Conservation (phyloP, 2,888 invertebrate species). For the Spodoptera exigua region DNA sequence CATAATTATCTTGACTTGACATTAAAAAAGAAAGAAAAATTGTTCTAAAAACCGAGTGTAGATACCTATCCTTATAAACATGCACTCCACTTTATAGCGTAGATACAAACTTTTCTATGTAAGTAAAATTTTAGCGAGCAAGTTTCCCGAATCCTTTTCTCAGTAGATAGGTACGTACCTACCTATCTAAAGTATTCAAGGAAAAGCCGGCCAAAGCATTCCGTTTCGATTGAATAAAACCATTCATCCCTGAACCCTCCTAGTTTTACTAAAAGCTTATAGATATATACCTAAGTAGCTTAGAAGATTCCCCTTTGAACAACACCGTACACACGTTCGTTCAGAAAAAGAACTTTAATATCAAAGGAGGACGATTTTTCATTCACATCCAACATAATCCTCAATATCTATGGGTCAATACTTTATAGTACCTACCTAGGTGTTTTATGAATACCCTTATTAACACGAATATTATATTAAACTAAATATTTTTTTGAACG, state of each 20-base stretch:
- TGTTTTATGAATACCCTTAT: slow-evolving; percentile 3
- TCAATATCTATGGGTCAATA: slow-evolving; percentile 11
- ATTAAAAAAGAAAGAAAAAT: no score
- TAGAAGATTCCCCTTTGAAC: slow-evolving; percentile 22
- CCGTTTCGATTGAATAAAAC: slow-evolving; percentile 16
- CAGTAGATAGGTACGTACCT: no score
- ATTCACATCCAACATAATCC: slow-evolving; percentile 5
- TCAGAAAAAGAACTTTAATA: slow-evolving; percentile 30
- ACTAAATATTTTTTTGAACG: no score
- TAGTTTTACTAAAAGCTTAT: slow-evolving; percentile 25
- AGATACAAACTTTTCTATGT: no score
- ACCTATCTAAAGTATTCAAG: no score
- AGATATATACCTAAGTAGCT: slow-evolving; percentile 5
- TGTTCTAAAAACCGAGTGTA: no score
- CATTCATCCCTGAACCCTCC: slow-evolving; percentile 12
- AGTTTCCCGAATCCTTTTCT: no score
- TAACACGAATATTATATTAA: slow-evolving; percentile 2
- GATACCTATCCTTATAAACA: no score
- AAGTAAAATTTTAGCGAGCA: no score
- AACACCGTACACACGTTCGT: slow-evolving; percentile 15
- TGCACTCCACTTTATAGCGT: no score
- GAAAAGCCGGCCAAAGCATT: slow-evolving; percentile 11
- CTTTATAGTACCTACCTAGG: not conserved
- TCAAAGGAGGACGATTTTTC: slow-evolving; percentile 17
- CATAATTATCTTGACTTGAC: no score